phyloP scores from a whole-genome alignment of 2,113 vertebrate genomes.

The Malurus cyaneus region DNA sequence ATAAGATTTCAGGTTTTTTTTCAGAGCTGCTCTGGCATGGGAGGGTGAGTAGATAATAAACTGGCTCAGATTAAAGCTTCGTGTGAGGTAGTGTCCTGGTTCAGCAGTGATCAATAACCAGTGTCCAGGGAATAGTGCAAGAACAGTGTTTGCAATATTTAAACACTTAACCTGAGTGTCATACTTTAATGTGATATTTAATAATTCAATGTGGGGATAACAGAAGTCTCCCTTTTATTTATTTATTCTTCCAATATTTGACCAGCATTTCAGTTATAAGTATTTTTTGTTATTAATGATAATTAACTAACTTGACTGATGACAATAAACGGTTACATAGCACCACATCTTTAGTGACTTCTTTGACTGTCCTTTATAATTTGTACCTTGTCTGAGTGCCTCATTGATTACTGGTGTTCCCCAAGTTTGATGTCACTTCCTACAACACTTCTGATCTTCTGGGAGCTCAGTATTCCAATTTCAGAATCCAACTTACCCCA shows the following conservation, averaged over 20 bases:
- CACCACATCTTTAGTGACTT: neutral
- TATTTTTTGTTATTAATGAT: neutral
- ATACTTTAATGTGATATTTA: neutral
- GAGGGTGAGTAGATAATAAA: neutral
- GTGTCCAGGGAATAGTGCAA: neutral
- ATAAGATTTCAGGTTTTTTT: neutral
- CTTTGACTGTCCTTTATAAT: neutral
- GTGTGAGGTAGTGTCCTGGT: neutral
- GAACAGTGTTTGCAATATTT: neutral
- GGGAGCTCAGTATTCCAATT: neutral
- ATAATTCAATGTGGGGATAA: neutral
- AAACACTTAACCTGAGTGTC: neutral
- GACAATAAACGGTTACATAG: neutral
- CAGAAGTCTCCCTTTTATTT: neutral
- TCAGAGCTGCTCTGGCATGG: neutral
- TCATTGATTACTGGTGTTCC: neutral
- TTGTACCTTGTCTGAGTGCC: rapidly evolving
- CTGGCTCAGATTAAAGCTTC: neutral
- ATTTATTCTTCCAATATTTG: neutral
- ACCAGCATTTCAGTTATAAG: neutral
- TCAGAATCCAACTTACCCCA: neutral
- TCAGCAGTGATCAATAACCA: neutral
- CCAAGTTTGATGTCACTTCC: neutral
- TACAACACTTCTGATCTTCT: neutral
- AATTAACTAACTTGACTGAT: neutral